Percentiles rank a stretch among this genome's conserved stretches.
Conservation (phyloP, 2,888 invertebrate species). For the Agrypnus murinus region DNA sequence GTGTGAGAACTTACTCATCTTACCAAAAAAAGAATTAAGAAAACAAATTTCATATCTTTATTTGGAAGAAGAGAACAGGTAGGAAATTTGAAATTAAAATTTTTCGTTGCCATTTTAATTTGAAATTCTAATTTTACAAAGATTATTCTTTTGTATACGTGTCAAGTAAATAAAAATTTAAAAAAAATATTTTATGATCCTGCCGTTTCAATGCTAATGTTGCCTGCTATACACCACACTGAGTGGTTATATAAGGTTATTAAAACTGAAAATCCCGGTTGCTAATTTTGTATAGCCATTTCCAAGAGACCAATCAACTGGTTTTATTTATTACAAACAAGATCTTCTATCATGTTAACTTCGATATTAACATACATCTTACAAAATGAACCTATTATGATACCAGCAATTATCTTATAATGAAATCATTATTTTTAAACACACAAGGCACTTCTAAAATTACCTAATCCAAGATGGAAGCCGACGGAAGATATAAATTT, state of each 20-base stretch:
- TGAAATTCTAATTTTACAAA: too few relatives aligned
- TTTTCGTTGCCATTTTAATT: too few relatives aligned
- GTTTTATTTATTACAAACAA: constrained; percentile 22
- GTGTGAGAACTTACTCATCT: constrained; percentile 2
- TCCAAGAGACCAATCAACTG: not conserved
- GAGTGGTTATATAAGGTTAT: not conserved
- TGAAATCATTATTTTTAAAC: constrained; percentile 47
- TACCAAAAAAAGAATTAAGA: not conserved
- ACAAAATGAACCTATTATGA: constrained; percentile 37
- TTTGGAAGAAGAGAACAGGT: too few relatives aligned
- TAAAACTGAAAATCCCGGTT: constrained; percentile 1
- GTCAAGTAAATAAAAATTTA: too few relatives aligned
- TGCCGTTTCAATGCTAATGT: too few relatives aligned
- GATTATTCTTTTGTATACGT: too few relatives aligned
- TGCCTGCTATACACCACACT: too few relatives aligned
- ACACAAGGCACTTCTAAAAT: constrained; percentile 38
- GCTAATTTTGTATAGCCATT: constrained; percentile 17
- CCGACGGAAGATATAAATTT: constrained; percentile 62
- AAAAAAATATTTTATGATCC: too few relatives aligned
- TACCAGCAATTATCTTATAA: constrained; percentile 36
- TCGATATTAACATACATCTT: constrained; percentile 29
- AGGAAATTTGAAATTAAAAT: too few relatives aligned
- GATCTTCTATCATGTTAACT: constrained; percentile 20
- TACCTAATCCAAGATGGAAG: constrained; percentile 61
- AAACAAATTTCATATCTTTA: too few relatives aligned